Base-by-base conservation (phyloP, 2,888 invertebrate genomes). In the Malthinus flaveolus region DNA sequence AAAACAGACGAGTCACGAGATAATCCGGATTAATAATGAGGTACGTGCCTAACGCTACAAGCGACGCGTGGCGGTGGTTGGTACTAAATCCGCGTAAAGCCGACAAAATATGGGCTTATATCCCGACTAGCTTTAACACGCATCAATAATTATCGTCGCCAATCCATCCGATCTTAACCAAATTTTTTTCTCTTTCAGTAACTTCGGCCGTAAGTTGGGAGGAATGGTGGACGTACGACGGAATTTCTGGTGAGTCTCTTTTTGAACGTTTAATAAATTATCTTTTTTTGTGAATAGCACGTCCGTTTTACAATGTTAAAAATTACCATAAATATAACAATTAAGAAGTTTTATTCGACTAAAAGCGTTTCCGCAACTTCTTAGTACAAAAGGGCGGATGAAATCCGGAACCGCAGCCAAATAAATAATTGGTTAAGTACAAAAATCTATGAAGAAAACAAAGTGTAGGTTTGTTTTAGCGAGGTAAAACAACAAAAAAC, bases 211-310 rank as follows among this genome's bases (percentile, higher is more conserved):
- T 90, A 74, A 93, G 91, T 81, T 94, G 94, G 94, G 94, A 94
- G 80, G 93, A 93, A 83, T 94, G 94, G 94, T 94, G 94, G 94
- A 94, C 93, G 71, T 94, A 94, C 83, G 94, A 94, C 82, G 94
- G 94, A 66, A 94, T 94, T 80, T 94, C 94, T 83, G 94, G 94
- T 93, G 82, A 87, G 86, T 46, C 32, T 9, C 32, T 11, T 34
- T 13, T 32, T 32, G 34, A 11, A 10, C 10, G 8, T 33, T n/a
- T 10, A 9, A 13, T 12, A 12, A 9, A 42, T 9, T 42, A 42
- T 10, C 13, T 42, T 42, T 35, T 35, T 10, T 35, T 5, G 23
- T 23, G 5, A 23, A 23, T 39, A 33, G 36, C 37, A 34, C 51
- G 52, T 47, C 39, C 47, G 46, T 54, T 50, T 48, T 36, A 61